Evolutionary conservation across 2,113 vertebrate genomes (phyloP), one percentile per base, ranked within the genome.

Genomic region (Chamaea fasciata): DNA sequence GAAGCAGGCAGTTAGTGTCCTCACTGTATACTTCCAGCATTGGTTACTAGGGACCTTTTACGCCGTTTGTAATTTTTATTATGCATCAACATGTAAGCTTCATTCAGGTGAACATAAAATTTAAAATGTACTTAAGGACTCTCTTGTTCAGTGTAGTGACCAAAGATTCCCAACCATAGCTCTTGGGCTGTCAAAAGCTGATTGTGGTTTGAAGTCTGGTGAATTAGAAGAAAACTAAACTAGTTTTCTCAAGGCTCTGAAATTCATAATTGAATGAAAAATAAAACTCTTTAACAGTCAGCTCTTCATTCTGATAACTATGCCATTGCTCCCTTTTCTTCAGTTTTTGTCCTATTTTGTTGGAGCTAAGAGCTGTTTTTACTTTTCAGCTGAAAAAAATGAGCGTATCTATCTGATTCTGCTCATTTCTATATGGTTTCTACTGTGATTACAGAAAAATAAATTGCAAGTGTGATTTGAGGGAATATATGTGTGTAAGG

Each of bases 131-230:
- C 9, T 69, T 71, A 57, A 44, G 19, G 14, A 26, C 7, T 12
- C 2, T 65, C 4, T 46, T 50, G 6, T 8, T 11, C 23, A 56
- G 3, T 26, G 23, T 11, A 56, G 17, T 74, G 22, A 46, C 21
- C 18, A 55, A 35, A 50, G 8, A 77, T 55, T 68, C 41, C 27
- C 39, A 30, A 65, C 23, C 19, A 46, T 6, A 31, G 3, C 3
- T 46, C 6, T 10, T 59, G 11, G 12, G 7, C 7, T 8, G 42
- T 69, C 17, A 41, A 27, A 64, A 19, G 15, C 10, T 74, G 17
- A 17, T 3, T 31, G 11, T 15, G 12, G 4, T 31, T 44, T 74
- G 16, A 4, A 7, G 3, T 75, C 4, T 1, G 2, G 5, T 67
- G 10, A 62, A 47, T 56, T 35, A 62, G 2, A 3, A 6, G 8